Percentiles rank a stretch among this genome's conserved stretches.
These are phyloP conservation scores for Patiria miniata DNA, from an alignment of 35 echinoderm and acorn worm genomes.

Conservation along the genomic window DNA sequence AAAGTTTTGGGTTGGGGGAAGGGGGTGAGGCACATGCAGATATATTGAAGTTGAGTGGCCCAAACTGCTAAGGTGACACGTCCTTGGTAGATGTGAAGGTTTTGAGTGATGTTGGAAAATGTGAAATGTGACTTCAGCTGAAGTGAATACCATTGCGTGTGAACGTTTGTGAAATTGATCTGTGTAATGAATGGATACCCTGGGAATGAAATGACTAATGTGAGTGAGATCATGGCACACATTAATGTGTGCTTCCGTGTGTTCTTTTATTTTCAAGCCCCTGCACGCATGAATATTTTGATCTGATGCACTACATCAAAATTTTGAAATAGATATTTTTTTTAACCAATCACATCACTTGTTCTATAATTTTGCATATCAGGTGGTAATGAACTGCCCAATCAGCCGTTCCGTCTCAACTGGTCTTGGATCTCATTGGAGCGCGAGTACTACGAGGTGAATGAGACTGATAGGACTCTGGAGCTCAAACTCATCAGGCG, in stretches of 20 bases:
- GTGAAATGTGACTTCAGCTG: not conserved
- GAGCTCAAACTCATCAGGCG: slow-evolving; percentile 71
- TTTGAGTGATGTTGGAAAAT: not conserved
- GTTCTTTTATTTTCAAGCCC: too few relatives aligned
- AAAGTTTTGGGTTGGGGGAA: not conserved
- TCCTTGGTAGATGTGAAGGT: not conserved
- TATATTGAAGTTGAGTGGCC: not conserved
- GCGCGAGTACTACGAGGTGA: slow-evolving; percentile 89
- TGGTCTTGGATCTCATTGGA: slow-evolving; percentile 99
- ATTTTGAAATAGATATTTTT: not conserved
- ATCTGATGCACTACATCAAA: not conserved
- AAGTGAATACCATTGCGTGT: not conserved
- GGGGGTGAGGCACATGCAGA: not conserved
- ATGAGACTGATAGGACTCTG: slow-evolving; percentile 79
- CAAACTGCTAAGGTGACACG: not conserved
- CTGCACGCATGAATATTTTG: too few relatives aligned
- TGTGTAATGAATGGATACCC: not conserved
- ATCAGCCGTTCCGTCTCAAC: slow-evolving; percentile 93
- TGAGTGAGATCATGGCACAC: not conserved
- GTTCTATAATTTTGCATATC: not conserved
- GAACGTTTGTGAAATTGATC: too few relatives aligned
- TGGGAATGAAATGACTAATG: not conserved
- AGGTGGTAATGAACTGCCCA: slow-evolving; percentile 86
- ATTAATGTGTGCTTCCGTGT: not conserved
- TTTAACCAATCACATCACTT: not conserved